These are phyloP conservation scores for Sogatella furcifera DNA, from an alignment of 1,140 invertebrate species.

Conservation along the genomic window DNA sequence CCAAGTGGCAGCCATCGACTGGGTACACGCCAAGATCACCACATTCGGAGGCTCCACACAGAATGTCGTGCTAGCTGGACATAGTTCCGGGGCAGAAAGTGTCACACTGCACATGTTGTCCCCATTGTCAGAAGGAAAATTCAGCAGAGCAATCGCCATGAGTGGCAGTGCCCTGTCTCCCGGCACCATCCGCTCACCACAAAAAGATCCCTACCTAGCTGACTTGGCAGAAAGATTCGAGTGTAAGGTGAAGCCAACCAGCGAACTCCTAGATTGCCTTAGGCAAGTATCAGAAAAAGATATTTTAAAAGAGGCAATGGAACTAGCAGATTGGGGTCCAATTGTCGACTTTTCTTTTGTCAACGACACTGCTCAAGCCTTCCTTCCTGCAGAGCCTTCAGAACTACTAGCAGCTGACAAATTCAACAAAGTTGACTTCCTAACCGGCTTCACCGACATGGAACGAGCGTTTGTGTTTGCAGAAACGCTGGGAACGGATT, in stretches of 20 bases:
- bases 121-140: slow-evolving; percentile 45
- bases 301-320: slow-evolving; percentile 46
- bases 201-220: slow-evolving; percentile 39
- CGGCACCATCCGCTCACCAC: slow-evolving; percentile 41
- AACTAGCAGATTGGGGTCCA: slow-evolving; percentile 57
- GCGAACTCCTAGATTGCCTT: slow-evolving; percentile 52
- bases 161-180: slow-evolving; percentile 55
- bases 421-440: slow-evolving; percentile 45
- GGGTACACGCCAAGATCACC: slow-evolving; percentile 77
- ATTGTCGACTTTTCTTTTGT: slow-evolving; percentile 52
- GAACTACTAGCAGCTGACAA: slow-evolving; percentile 44
- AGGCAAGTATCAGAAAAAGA: slow-evolving; percentile 43
- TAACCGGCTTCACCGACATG: slow-evolving; percentile 66
- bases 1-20: slow-evolving; percentile 75
- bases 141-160: slow-evolving; percentile 55
- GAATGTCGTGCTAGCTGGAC: slow-evolving; percentile 81
- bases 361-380: slow-evolving; percentile 50
- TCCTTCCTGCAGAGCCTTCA: slow-evolving; percentile 51
- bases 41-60: slow-evolving; percentile 74
- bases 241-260: slow-evolving; percentile 50
- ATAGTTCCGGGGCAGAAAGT: slow-evolving; percentile 65
- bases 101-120: slow-evolving; percentile 57
- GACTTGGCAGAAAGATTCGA: slow-evolving; percentile 48
- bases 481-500: slow-evolving; percentile 35
- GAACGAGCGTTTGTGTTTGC: slow-evolving; percentile 52